Conservation (phyloP, 2,797 vertebrate genomes). For the Antrozous pallidus region DNA sequence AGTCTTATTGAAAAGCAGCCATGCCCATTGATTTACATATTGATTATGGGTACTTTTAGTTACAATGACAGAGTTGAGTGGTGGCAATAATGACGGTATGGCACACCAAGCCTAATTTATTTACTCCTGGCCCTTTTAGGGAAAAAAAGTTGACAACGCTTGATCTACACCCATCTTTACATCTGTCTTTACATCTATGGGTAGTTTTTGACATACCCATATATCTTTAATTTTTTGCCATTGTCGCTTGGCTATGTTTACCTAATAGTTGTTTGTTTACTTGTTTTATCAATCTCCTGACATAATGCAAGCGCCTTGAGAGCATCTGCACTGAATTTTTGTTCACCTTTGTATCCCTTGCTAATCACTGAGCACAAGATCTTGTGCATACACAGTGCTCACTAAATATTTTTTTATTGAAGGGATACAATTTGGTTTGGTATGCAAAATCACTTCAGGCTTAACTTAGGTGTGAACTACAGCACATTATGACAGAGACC, state of each 20-base stretch:
- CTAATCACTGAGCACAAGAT: neutral
- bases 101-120: neutral
- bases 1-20: neutral
- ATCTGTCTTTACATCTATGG: neutral
- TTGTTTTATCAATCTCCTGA: neutral
- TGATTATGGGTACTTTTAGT: neutral
- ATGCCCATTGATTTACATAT: neutral
- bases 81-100: no score
- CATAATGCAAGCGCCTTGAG: neutral
- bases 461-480: neutral
- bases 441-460: neutral
- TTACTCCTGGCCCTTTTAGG: neutral
- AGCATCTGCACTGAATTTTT: neutral
- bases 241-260: conserved; percentile 12
- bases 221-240: neutral
- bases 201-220: neutral
- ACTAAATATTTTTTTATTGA: conserved; percentile 43
- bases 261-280: conserved; percentile 10
- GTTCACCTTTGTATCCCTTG: neutral
- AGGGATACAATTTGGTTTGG: conserved; percentile 10
- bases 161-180: neutral
- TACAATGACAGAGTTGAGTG: neutral
- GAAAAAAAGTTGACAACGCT: neutral
- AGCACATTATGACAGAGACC: neutral
- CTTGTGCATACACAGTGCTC: neutral